Conservation (phyloP, 2,888 invertebrate species). For the Slavum lentiscoides region DNA sequence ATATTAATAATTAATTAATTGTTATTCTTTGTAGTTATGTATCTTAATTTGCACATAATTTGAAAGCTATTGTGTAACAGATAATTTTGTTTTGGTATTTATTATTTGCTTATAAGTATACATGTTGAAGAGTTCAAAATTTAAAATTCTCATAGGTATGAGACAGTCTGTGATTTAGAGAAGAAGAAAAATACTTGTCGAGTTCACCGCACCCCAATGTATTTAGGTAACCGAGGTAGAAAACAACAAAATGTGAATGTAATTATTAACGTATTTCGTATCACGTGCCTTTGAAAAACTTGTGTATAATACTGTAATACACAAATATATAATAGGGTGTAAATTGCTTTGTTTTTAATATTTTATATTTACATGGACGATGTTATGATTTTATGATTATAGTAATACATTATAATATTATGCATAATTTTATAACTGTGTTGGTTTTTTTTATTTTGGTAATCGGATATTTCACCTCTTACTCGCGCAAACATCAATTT, state of each 20-base stretch:
- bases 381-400: slow-evolving; percentile 27
- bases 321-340: slow-evolving; percentile 1
- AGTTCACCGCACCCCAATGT: background rate
- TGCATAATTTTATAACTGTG: background rate
- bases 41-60: too few species aligned
- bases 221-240: background rate
- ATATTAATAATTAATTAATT: too few species aligned
- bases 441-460: background rate
- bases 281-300: slow-evolving; percentile 20
- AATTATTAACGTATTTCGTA: background rate
- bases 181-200: too few species aligned
- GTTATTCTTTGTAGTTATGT: too few species aligned
- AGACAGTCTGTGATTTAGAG: too few species aligned
- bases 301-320: slow-evolving; percentile 24
- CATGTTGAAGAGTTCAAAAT: background rate
- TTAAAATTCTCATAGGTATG: background rate
- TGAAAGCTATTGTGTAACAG: too few species aligned
- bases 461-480: background rate
- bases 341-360: slow-evolving; percentile 12
- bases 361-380: background rate
- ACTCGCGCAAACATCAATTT: too few species aligned
- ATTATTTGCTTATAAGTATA: background rate
- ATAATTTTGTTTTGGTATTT: too few species aligned
- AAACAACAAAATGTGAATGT: background rate
- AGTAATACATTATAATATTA: slow-evolving; percentile 1